A percentile compares a stretch with the other conserved stretches of the same genome.
These are phyloP conservation scores for Coecobrya sp. DNA, from an alignment of 2,888 invertebrate species.

Conservation along the genomic window DNA sequence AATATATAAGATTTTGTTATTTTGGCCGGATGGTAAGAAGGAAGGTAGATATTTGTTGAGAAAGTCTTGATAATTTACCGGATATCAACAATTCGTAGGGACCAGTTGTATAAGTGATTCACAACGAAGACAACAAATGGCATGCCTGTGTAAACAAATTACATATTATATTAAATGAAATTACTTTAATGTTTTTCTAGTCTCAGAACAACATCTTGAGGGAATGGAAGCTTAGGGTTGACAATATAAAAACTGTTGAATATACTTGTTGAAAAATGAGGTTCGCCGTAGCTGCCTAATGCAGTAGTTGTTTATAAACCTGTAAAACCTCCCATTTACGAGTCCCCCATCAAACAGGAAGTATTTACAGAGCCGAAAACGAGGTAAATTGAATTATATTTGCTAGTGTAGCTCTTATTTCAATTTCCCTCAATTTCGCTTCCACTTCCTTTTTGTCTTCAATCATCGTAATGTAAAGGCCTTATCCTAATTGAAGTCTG, in stretches of 20 bases:
- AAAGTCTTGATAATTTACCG: too few species aligned
- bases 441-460: background rate
- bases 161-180: too few species aligned
- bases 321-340: background rate
- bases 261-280: background rate
- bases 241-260: background rate
- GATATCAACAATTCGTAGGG: too few species aligned
- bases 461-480: background rate
- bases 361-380: background rate
- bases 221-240: background rate
- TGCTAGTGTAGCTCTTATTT: background rate
- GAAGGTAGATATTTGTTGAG: too few species aligned
- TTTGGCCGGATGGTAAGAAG: too few species aligned
- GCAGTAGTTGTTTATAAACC: background rate
- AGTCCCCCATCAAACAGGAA: background rate
- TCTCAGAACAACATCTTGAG: background rate
- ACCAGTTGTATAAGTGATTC: too few species aligned
- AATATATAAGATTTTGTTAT: too few species aligned
- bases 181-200: background rate
- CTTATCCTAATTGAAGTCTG: conserved; percentile 6
- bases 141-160: too few species aligned
- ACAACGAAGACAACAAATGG: too few species aligned
- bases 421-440: background rate
- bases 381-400: conserved; percentile 27
- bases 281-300: background rate